These are phyloP conservation scores for Chamaedrilus cognettii DNA, from an alignment of 2,888 invertebrate species.

Conservation along the genomic window DNA sequence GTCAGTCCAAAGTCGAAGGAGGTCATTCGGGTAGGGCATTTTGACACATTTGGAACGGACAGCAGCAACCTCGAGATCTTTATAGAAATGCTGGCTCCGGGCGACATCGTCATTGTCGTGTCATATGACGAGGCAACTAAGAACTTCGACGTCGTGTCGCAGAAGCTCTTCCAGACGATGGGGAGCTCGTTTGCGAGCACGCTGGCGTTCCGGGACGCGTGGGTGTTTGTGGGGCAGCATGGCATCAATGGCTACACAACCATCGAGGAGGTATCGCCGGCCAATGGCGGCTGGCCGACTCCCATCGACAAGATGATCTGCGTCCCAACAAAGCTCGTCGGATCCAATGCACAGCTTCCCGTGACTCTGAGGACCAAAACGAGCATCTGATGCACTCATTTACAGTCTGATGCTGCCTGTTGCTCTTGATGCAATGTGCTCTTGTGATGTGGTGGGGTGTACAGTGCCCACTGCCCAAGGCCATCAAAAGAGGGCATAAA, in stretches of 20 bases:
- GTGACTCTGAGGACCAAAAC: not conserved
- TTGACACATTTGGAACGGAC: conserved; percentile 64
- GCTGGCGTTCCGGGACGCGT: conserved; percentile 64
- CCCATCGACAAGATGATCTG: conserved; percentile 61
- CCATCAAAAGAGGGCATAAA: no score
- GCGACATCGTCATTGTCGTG: conserved; percentile 64
- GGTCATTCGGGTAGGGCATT: conserved; percentile 61
- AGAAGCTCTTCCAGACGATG: conserved; percentile 62
- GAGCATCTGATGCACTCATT: no score
- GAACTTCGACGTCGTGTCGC: conserved; percentile 59
- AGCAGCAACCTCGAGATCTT: conserved; percentile 60
- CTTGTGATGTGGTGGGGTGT: no score
- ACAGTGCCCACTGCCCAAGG: no score
- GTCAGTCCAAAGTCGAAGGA: conserved; percentile 60
- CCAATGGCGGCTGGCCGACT: conserved; percentile 56
- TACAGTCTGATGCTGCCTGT: no score
- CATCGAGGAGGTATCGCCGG: conserved; percentile 46
- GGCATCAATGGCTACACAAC: conserved; percentile 59
- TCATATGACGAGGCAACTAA: conserved; percentile 65
- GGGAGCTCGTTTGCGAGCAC: conserved; percentile 65
- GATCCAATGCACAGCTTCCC: not conserved
- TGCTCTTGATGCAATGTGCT: no score
- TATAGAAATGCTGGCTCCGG: conserved; percentile 55
- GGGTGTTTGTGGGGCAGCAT: conserved; percentile 64
- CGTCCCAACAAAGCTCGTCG: conserved; percentile 53